Conservation (phyloP, 2,888 invertebrate genomes). For the Therioaphis trifolii region DNA sequence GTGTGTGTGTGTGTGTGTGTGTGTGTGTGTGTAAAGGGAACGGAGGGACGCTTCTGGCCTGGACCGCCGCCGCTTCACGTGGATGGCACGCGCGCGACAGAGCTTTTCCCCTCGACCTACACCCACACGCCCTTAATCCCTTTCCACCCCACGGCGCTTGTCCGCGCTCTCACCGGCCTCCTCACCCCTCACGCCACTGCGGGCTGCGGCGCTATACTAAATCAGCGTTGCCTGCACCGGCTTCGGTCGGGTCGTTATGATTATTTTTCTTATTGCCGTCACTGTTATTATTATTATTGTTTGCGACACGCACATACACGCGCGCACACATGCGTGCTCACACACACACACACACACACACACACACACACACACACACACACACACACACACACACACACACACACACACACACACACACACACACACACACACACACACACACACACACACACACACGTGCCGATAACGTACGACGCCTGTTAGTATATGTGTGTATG, state of each 20-base stretch:
- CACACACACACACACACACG: background rate
- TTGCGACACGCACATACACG: constrained; percentile 19
- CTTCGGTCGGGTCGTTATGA: constrained; percentile 51
- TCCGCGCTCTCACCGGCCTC: background rate
- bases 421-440: no score
- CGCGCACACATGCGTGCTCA: background rate
- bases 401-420: background rate
- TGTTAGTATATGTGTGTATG: no score
- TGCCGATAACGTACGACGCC: no score
- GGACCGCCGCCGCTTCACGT: background rate
- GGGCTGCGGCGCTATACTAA: background rate
- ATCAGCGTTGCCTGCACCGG: constrained; percentile 42
- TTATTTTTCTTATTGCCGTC: constrained; percentile 49
- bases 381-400: constrained; percentile 14
- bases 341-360: no score
- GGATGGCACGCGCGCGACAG: constrained; percentile 36
- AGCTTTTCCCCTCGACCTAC: constrained; percentile 4
- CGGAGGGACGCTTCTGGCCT: constrained; percentile 49
- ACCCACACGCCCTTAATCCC: constrained; percentile 34
- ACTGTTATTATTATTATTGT: constrained; percentile 31
- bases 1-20: background rate
- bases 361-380: background rate
- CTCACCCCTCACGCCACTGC: background rate
- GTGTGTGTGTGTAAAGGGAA: background rate
- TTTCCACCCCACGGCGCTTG: background rate